Base-by-base conservation (phyloP, 2,113 vertebrate species). In the Pardalotus punctatus region DNA sequence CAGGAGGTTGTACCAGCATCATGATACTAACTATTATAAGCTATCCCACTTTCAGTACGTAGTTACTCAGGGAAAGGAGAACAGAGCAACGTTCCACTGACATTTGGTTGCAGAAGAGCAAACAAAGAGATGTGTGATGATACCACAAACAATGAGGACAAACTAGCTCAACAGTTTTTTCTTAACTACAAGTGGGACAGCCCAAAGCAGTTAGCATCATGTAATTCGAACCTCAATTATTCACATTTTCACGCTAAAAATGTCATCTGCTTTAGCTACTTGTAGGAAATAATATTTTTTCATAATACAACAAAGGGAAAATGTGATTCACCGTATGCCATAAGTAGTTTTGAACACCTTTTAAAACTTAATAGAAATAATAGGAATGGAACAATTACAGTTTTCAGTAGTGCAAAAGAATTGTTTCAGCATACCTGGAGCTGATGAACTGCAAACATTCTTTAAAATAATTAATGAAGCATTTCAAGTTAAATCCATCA, bases 21-120 rank as follows among this genome's bases (percentile, higher is more conserved):
- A 61, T 97, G 76, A 97, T 93, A 97, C 83, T 81, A 92, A 85
- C 50, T 97, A 82, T 96, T 94, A 77, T 92, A 96, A 54, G 43
- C 69, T 94, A 86, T 91, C 53, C 69, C 94, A 51, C 79, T 80
- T 97, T 89, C 91, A 84, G 80, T 81, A 35, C 93, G 69, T 78
- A 96, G 84, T 97, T 97, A 97, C 51, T 40, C 36, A 83, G 42
- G 35, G 24, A 88, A 94, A 83, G 88, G 80, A 81, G 71, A 96
- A 27, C 42, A 93, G 53, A 94, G 16, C 27, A 87, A 84, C 22
- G 10, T 91, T 97, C 88, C 69, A 31, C 22, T 81, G 65, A 85
- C 42, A 29, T n/a, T 14, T 9, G 57, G 14, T 42, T 51, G 4
- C 24, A 90, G 62, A 95, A 95, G 5, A 92, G 80, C 53, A 94